A percentile compares a stretch with the other conserved stretches of the same genome.
These are phyloP conservation scores for Porites divaricata DNA, from an alignment of 92 coral and sea anemone species.

Conservation along the genomic window DNA sequence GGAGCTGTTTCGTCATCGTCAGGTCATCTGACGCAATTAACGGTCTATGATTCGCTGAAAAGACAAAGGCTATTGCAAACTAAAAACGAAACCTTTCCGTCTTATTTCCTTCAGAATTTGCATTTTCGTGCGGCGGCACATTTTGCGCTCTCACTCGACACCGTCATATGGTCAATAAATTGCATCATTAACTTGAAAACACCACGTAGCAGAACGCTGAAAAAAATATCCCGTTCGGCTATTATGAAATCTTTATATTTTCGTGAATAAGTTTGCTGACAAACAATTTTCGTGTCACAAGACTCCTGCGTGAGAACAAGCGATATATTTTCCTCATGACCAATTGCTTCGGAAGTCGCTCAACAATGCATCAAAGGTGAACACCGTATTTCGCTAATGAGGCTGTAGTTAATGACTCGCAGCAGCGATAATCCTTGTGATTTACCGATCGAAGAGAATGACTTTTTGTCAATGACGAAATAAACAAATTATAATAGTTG, in stretches of 20 bases:
- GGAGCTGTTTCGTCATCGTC: slow-evolving; percentile 82
- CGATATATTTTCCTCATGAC: slow-evolving; percentile 28
- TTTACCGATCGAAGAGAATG: too few relatives aligned
- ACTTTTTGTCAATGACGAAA: neutral
- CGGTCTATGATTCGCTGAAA: slow-evolving; percentile 76
- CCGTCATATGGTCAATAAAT: slow-evolving; percentile 21
- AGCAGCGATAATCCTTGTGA: neutral
- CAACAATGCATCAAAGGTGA: slow-evolving; percentile 19
- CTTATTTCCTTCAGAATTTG: slow-evolving; percentile 22
- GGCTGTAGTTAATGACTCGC: slow-evolving; percentile 6
- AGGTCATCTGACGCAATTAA: slow-evolving; percentile 85
- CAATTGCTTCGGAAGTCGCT: slow-evolving; percentile 23
- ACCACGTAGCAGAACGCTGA: neutral
- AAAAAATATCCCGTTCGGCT: neutral
- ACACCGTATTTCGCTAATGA: neutral
- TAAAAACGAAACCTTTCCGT: slow-evolving; percentile 34
- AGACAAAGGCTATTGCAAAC: slow-evolving; percentile 46
- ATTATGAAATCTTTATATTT: neutral
- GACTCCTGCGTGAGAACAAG: slow-evolving; percentile 17
- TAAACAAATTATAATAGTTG: neutral
- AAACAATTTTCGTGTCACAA: slow-evolving; percentile 24
- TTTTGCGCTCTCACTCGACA: slow-evolving; percentile 9
- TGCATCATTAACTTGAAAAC: slow-evolving; percentile 16
- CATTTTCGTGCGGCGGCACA: slow-evolving; percentile 45
- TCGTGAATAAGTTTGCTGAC: neutral